These are phyloP conservation scores for Sialis lutaria DNA, from an alignment of 2,888 invertebrate genomes.

Conservation along the genomic window DNA sequence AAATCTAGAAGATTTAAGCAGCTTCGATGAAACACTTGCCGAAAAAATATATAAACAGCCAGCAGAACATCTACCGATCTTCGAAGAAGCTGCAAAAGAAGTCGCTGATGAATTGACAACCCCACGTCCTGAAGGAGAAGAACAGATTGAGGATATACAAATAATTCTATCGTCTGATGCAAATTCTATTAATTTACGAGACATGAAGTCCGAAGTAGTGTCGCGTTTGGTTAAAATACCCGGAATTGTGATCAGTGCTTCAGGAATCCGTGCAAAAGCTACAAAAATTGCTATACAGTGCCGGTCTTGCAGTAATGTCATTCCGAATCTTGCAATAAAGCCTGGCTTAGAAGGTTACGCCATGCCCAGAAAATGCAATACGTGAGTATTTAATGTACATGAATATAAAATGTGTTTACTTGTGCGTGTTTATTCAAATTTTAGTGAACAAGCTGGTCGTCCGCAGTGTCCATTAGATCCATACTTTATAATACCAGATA, in stretches of 20 bases:
- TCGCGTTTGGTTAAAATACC: conserved; percentile 87
- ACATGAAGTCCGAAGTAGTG: conserved; percentile 86
- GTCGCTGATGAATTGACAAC: conserved; percentile 93
- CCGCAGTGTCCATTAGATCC: conserved; percentile 94
- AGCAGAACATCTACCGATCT: conserved; percentile 77
- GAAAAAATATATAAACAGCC: conserved; percentile 87
- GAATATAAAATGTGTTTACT: conserved; percentile 6
- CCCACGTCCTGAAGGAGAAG: conserved; percentile 80
- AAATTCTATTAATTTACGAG: conserved; percentile 62
- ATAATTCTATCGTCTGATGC: conserved; percentile 73
- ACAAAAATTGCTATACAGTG: conserved; percentile 92
- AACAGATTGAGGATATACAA: conserved; percentile 76
- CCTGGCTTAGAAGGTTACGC: conserved; percentile 94
- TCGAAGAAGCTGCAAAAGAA: conserved; percentile 94
- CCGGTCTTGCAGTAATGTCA: conserved; percentile 75
- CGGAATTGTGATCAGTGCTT: conserved; percentile 88
- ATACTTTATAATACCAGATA: conserved; percentile 95
- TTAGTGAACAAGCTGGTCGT: conserved; percentile 78
- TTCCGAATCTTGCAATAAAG: conserved; percentile 78
- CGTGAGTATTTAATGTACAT: conserved; percentile 39
- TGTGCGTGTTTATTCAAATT: conserved; percentile 12
- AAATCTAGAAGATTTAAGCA: conserved; percentile 82
- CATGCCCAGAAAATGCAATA: conserved; percentile 84
- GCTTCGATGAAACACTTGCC: conserved; percentile 83
- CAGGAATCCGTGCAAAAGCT: conserved; percentile 89